These are phyloP conservation scores for Hetaerina titia DNA, from an alignment of 2,888 invertebrate species.

Conservation along the genomic window DNA sequence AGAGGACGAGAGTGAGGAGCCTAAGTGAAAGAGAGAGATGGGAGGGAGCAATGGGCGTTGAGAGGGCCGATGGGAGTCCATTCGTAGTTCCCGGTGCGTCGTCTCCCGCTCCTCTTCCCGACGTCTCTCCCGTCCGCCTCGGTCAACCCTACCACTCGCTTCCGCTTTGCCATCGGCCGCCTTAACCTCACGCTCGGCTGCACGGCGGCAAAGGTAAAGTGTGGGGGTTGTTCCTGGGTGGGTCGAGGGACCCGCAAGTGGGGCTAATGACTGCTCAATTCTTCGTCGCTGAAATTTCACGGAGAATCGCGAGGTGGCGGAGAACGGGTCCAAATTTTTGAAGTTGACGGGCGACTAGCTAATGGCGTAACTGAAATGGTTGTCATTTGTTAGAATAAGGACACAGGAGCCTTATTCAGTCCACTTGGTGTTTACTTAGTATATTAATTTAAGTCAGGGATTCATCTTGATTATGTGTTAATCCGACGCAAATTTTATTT, in stretches of 20 bases:
- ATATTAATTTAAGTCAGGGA: too few relatives aligned
- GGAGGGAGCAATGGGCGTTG: neutral
- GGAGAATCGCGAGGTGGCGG: neutral
- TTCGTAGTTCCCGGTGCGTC: neutral
- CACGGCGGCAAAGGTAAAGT: neutral
- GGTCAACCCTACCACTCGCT: neutral
- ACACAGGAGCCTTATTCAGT: too few relatives aligned
- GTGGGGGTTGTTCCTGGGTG: neutral
- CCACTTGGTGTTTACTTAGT: too few relatives aligned
- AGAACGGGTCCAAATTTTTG: neutral
- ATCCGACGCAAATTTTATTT: too few relatives aligned
- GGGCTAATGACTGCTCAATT: constrained; percentile 19
- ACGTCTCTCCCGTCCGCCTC: neutral
- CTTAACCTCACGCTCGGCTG: constrained; percentile 23
- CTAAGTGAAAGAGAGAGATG: neutral
- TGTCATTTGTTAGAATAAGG: too few relatives aligned
- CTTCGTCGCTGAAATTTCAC: neutral
- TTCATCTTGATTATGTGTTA: too few relatives aligned
- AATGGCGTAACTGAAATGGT: neutral
- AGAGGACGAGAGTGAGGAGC: neutral
- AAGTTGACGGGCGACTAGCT: neutral
- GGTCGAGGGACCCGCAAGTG: neutral
- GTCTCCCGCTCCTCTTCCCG: neutral
- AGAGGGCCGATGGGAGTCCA: neutral
- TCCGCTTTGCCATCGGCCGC: constrained; percentile 2